Evolutionary conservation across 1,140 invertebrate species (phyloP).

Genomic region (Hylyphantes graminicola): DNA sequence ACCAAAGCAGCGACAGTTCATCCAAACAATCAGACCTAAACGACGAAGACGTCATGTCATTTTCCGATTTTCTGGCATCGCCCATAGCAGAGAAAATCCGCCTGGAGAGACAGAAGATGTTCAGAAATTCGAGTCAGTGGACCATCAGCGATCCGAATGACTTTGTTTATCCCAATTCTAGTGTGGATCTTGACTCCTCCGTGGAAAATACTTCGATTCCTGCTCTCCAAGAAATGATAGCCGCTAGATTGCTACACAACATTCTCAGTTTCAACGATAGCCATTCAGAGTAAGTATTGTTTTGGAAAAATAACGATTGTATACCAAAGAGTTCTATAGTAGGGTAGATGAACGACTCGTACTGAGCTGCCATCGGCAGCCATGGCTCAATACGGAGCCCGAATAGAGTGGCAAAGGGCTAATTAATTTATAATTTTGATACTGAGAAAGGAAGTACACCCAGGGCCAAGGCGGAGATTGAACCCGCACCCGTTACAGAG

Average conservation of each 20-base stretch:
- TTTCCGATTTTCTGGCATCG: constrained; percentile 45
- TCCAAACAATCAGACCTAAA: background rate
- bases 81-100: constrained; percentile 40
- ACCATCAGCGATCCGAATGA: background rate
- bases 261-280: constrained; percentile 19
- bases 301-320: too few species aligned
- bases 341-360: too few species aligned
- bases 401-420: too few species aligned
- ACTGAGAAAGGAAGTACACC: too few species aligned
- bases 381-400: too few species aligned
- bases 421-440: too few species aligned
- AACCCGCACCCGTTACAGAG: too few species aligned
- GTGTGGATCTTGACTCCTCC: background rate
- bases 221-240: constrained; percentile 16
- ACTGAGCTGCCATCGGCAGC: too few species aligned
- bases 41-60: constrained; percentile 28
- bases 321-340: too few species aligned
- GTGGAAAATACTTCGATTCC: background rate
- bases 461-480: too few species aligned
- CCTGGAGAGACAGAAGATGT: constrained; percentile 18
- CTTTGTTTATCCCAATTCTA: background rate
- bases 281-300: background rate
- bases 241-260: constrained; percentile 20
- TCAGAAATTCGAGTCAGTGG: background rate
- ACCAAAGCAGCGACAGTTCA: background rate